A percentile compares a stretch with the other conserved stretches of the same genome.
Evolutionary conservation across 2,113 vertebrate genomes (phyloP).

Genomic region (Strigops habroptila): DNA sequence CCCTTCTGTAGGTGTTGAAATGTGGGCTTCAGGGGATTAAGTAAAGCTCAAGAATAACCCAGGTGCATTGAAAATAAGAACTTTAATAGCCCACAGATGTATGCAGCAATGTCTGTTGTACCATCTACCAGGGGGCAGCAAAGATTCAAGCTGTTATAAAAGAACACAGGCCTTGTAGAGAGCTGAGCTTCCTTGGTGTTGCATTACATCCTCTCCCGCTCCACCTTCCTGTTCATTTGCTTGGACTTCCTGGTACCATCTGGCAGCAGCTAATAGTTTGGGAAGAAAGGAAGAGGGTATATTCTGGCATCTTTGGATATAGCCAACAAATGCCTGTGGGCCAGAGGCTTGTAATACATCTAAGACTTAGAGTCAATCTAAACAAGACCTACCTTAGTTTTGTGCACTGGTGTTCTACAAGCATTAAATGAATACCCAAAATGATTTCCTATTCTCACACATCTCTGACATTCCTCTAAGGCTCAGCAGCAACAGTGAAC

Average conservation of each 20-base stretch:
- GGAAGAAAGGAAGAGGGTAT: neutral
- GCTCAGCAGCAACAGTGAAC: neutral
- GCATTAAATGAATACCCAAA: neutral
- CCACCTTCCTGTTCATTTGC: neutral
- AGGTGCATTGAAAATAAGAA: neutral
- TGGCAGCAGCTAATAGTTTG: neutral
- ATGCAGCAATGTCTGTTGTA: neutral
- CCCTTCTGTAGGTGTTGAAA: neutral
- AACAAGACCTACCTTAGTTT: neutral
- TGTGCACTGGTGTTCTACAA: neutral
- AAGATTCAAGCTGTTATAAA: neutral
- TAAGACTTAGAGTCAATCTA: neutral
- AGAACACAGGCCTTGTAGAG: neutral
- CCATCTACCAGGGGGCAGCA: neutral
- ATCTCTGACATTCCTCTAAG: neutral
- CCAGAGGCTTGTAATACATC: neutral
- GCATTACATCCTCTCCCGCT: neutral
- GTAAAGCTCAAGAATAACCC: conserved; percentile 16
- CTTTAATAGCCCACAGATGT: neutral
- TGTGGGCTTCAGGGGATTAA: neutral
- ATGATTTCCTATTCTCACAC: neutral
- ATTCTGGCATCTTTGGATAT: neutral
- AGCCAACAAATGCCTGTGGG: neutral
- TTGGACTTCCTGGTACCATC: neutral
- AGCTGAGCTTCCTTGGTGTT: neutral